These are phyloP conservation scores for Calameuta filiformis DNA, from an alignment of 2,888 invertebrate species.

Conservation along the genomic window DNA sequence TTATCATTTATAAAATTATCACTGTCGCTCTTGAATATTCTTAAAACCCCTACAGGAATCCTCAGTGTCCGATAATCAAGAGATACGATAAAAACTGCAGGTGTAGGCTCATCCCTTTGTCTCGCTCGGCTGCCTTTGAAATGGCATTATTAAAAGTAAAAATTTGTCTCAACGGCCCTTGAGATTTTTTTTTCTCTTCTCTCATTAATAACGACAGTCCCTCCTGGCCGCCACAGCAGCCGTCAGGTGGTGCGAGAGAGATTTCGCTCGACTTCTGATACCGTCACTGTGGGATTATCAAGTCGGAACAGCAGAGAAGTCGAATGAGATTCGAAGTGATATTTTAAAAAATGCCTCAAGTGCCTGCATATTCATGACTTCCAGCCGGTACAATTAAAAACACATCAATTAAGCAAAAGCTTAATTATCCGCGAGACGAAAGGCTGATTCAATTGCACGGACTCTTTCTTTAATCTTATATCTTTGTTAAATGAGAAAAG, in stretches of 20 bases:
- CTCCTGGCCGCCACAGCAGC: not conserved
- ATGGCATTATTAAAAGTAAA: not conserved
- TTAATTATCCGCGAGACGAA: constrained; percentile 42
- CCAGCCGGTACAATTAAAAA: constrained; percentile 36
- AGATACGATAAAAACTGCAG: not conserved
- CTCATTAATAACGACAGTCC: constrained; percentile 3
- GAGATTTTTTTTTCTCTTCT: not conserved
- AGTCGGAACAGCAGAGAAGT: not conserved
- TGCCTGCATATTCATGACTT: constrained; percentile 43
- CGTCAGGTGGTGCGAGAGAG: not conserved
- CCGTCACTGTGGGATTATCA: not conserved
- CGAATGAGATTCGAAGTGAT: constrained; percentile 17
- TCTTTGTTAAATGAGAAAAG: constrained; percentile 39
- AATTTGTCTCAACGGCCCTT: not conserved
- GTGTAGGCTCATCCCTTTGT: not conserved
- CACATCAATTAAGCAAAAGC: constrained; percentile 36
- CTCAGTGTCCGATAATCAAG: not conserved
- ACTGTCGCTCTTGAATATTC: not conserved
- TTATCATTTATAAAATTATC: not conserved
- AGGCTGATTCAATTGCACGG: constrained; percentile 25
- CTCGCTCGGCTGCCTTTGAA: not conserved
- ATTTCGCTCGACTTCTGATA: too few relatives aligned
- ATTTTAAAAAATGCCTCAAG: constrained; percentile 28
- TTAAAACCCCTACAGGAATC: not conserved
- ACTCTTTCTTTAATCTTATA: constrained; percentile 27